Base-by-base conservation (phyloP, 2,888 invertebrate species). In the Pinctada fucata region DNA sequence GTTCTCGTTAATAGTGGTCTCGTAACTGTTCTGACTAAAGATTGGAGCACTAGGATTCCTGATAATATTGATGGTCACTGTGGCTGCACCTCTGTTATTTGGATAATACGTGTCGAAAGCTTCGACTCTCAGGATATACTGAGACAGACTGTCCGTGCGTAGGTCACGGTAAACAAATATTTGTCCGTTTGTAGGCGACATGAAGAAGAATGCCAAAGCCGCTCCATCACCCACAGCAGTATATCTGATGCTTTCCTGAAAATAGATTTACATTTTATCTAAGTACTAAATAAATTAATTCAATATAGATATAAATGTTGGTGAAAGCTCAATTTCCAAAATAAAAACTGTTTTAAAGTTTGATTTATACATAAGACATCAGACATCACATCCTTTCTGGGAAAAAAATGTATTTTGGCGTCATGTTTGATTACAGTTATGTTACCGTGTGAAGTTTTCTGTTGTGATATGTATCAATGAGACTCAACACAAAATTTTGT, bases 41-140 rank as follows among this genome's bases (percentile, higher is more conserved):
- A 95, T 95, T 0, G 98, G 98, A 1, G 95, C 79, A 79, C 83
- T 88, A 6, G 90, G 89, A 78, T 91, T 91, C 5, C 91, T 84
- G 5, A 84, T 83, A 6, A 91, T 89, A 16, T 78, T 85, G 78
- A 91, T 86, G 3, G 78, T 79, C 0, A 89, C 88, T 5, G 77
- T 84, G 47, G 86, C 79, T 0, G 81, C 83, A 2, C 86, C 90
- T 13, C 68, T 70, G 75, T 89, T 89, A 72, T 79, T 79, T 5
- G 90, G 90, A 80, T 90, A 90, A 66, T 76, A 79, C 1, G 83
- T 87, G 80, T 91, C 90, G 69, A 86, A 89, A 6, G 88, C 90
- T 69, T 83, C 79, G 10, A 91, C 79, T 51, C 82, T 67, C 66
- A 91, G 79, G 88, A 72, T 79, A 78, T 87, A 88, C 52, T 72